Evolutionary conservation across 1,140 invertebrate species (phyloP).

Genomic region (Diabrotica undecimpunctata): DNA sequence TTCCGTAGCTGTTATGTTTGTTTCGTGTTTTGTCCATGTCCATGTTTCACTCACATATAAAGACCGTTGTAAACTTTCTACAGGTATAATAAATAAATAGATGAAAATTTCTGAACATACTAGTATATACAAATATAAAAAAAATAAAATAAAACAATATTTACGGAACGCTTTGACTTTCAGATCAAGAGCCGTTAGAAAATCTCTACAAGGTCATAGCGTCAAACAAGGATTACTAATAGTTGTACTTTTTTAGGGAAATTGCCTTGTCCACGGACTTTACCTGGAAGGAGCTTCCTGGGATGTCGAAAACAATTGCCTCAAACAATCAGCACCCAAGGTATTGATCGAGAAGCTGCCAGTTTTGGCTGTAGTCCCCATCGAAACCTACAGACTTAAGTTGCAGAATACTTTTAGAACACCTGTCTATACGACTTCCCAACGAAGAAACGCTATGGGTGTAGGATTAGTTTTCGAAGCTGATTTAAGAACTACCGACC

Average conservation of each 20-base stretch:
- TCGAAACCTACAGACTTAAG: conserved; percentile 79
- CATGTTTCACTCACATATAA: too few species aligned
- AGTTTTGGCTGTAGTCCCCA: conserved; percentile 78
- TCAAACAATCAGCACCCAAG: conserved; percentile 76
- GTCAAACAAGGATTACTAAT: too few species aligned
- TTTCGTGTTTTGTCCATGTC: too few species aligned
- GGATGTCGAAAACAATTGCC: conserved; percentile 67
- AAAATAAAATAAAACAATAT: too few species aligned
- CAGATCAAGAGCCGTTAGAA: too few species aligned
- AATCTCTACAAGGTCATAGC: too few species aligned
- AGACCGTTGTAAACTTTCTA: too few species aligned
- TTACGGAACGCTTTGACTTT: too few species aligned
- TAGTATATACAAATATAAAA: too few species aligned
- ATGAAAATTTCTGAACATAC: too few species aligned
- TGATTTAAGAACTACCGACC: conserved; percentile 73
- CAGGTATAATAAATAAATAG: too few species aligned
- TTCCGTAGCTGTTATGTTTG: too few species aligned
- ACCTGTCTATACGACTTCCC: conserved; percentile 84
- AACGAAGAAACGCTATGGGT: conserved; percentile 80
- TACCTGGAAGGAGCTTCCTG: conserved; percentile 89
- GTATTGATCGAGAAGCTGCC: conserved; percentile 81
- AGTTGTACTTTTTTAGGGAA: conserved; percentile 53
- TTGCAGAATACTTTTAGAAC: conserved; percentile 81
- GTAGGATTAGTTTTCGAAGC: conserved; percentile 88
- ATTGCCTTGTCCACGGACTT: conserved; percentile 78